Percentiles rank a stretch among this genome's conserved stretches.
Conservation (phyloP, 2,113 vertebrate species). For the Hypocryptadius cinnamomeus region DNA sequence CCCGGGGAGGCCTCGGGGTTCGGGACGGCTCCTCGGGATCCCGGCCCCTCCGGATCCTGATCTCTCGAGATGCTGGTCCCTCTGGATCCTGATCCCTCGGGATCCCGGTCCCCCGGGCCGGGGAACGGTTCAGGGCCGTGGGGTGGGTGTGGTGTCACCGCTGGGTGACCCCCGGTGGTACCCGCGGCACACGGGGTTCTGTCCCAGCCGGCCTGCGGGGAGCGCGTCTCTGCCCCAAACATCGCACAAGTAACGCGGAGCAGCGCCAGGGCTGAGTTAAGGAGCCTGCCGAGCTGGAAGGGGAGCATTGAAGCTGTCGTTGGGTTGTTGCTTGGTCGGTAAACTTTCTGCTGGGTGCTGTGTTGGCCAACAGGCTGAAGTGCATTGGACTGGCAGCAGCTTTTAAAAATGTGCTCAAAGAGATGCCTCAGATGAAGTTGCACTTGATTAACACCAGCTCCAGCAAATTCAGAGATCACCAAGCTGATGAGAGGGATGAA, state of each 20-base stretch:
- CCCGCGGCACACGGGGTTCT: not conserved
- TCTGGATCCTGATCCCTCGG: too few species aligned
- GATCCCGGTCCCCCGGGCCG: rapidly evolving
- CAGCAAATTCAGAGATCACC: not conserved
- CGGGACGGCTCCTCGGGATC: rapidly evolving
- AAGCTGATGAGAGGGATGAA: not conserved
- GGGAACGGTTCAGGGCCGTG: not conserved
- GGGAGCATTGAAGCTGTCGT: not conserved
- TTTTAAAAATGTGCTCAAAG: not conserved
- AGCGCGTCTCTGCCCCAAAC: not conserved
- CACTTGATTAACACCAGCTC: not conserved
- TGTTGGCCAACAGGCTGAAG: not conserved
- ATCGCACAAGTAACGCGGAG: not conserved
- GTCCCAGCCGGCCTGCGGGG: too few species aligned
- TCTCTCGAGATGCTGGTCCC: too few species aligned
- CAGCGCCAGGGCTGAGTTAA: not conserved
- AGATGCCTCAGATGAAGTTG: not conserved
- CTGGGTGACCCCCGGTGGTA: too few species aligned
- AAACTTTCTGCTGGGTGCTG: too few species aligned
- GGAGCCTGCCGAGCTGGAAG: not conserved
- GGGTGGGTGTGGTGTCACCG: not conserved
- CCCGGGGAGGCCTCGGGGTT: not conserved
- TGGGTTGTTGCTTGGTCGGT: not conserved
- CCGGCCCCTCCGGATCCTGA: too few species aligned
- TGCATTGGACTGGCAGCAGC: too few species aligned